A percentile compares a stretch with the other conserved stretches of the same genome.
These are phyloP conservation scores for Drosophila borealis DNA, from an alignment of 2,888 invertebrate species.

Conservation along the genomic window DNA sequence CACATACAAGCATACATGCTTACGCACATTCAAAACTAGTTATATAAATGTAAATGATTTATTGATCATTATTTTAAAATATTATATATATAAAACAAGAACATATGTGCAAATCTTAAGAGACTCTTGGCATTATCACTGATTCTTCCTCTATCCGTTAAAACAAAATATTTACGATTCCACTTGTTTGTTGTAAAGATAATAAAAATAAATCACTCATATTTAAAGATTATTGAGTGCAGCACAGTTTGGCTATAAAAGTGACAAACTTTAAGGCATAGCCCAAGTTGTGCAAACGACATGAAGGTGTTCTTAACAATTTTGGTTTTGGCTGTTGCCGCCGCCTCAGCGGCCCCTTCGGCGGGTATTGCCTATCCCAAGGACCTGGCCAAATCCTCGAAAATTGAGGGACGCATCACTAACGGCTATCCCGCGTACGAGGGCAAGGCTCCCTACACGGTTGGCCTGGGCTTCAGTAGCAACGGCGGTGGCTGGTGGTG, in stretches of 20 bases:
- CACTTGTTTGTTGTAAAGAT: slow-evolving; percentile 1
- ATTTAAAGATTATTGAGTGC: slow-evolving; percentile 6
- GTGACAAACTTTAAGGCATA: neutral
- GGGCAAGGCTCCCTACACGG: slow-evolving; percentile 77
- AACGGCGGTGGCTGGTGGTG: slow-evolving; percentile 64
- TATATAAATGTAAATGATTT: neutral
- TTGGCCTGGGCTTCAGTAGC: slow-evolving; percentile 65
- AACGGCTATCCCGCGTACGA: slow-evolving; percentile 70
- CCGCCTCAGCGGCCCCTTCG: slow-evolving; percentile 26
- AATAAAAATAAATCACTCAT: slow-evolving; percentile 10
- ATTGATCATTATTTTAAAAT: neutral
- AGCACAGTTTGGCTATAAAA: slow-evolving; percentile 9
- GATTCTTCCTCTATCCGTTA: neutral
- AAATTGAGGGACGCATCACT: slow-evolving; percentile 61
- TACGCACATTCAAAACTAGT: too few relatives aligned
- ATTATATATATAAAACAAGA: neutral
- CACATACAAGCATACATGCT: too few relatives aligned
- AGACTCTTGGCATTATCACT: slow-evolving; percentile 5
- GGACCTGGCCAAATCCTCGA: slow-evolving; percentile 15
- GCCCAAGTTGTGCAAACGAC: neutral
- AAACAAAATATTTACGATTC: slow-evolving; percentile 8
- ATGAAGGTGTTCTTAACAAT: slow-evolving; percentile 37
- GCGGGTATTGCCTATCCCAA: slow-evolving; percentile 27
- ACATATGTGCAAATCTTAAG: neutral
- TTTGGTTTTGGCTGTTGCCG: slow-evolving; percentile 21